Percentiles rank a stretch among this genome's conserved stretches.
Conservation (phyloP, 2,797 vertebrate species). For the Ctenopoma kingsleyae region DNA sequence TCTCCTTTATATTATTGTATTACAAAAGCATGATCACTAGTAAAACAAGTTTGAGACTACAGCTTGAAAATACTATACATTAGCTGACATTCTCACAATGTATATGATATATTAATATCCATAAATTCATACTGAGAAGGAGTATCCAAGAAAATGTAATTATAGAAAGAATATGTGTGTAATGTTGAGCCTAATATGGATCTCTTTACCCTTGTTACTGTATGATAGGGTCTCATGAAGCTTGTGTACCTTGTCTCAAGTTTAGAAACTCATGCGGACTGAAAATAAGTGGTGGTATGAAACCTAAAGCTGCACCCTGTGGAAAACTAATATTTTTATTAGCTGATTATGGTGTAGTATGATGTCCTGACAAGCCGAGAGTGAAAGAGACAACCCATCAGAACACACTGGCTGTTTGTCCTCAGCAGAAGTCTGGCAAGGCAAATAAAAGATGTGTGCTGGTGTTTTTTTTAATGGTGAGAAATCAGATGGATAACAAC, state of each 20-base stretch:
- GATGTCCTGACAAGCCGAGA: slow-evolving; percentile 63
- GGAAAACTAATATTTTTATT: slow-evolving; percentile 77
- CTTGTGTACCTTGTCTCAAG: slow-evolving; percentile 60
- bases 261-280: slow-evolving; percentile 56
- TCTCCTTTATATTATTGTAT: background rate
- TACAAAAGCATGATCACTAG: background rate
- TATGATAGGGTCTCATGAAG: slow-evolving; percentile 39
- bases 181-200: slow-evolving; percentile 29
- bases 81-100: background rate
- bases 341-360: slow-evolving; percentile 58
- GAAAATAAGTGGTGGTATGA: slow-evolving; percentile 54
- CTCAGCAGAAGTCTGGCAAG: slow-evolving; percentile 49
- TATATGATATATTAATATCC: background rate
- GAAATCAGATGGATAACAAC: slow-evolving; percentile 45
- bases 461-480: slow-evolving; percentile 45
- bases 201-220: slow-evolving; percentile 42
- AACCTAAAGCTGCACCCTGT: slow-evolving; percentile 68
- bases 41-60: background rate
- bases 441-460: slow-evolving; percentile 28
- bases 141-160: background rate
- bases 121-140: background rate
- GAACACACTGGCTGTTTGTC: slow-evolving; percentile 35
- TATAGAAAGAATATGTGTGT: slow-evolving; percentile 13
- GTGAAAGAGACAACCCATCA: slow-evolving; percentile 55
- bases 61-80: slow-evolving; percentile 3